Evolutionary conservation across 2,113 vertebrate species (phyloP), one percentile per base, ranked within the genome.

Genomic region (Diglossa brunneiventris): DNA sequence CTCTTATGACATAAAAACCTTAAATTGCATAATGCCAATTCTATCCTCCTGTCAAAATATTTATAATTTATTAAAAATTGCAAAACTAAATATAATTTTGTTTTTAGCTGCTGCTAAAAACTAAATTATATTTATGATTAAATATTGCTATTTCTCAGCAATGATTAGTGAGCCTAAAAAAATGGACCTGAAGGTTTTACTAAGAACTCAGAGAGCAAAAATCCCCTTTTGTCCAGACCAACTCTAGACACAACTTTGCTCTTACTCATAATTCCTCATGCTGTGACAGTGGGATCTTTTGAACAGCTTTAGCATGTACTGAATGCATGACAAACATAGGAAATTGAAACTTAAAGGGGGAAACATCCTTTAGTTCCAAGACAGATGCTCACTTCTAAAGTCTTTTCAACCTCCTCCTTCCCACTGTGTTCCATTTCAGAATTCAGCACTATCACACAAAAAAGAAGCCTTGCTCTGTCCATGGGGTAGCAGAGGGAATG

Each of bases 321-420:
- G 82, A 95, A 70, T 47, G 24, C 55, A 90, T 31, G 67, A 69
- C 63, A 92, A 78, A 73, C 27, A 19, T 0, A 63, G 42, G 67
- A 64, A 7, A 35, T n/a, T 73, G 58, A 59, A 91, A 66, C 49
- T 28, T 52, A 11, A 70, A 86, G 46, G 18, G 58, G 33, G 15
- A 28, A 68, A 68, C 78, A 52, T 39, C 42, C 50, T 90, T 79
- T 58, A 1, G 1, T 59, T 95, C 78, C 3, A 5, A 90, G 70
- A 35, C 47, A 76, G 67, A 69, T 55, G 31, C 63, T 30, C 7
- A 4, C 42, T 93, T 91, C 62, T 93, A 59, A 91, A 88, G 42
- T 33, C 91, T 88, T 80, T 93, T 93, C 82, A 94, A 8, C 70
- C 64, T 83, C 50, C 64, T 93, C 84, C 75, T 95, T 16, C 87